Conservation (phyloP, 2,797 vertebrate genomes). For the Eupleurogrammus muticus region DNA sequence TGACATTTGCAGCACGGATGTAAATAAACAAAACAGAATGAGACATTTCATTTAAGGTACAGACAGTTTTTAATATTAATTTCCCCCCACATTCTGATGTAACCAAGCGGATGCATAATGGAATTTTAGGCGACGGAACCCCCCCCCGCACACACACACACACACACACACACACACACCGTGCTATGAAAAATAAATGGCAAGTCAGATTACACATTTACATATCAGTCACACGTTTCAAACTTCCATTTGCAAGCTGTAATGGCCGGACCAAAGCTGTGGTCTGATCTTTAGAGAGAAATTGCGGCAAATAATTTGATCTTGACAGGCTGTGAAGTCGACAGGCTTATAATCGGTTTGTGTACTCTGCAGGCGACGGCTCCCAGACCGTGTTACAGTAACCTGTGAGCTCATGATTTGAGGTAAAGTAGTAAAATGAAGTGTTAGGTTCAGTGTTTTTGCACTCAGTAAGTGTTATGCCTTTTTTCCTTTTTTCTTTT, state of each 20-base stretch:
- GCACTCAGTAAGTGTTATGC: neutral
- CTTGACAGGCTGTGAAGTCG: constrained; percentile 4
- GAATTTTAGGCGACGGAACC: constrained; percentile 6
- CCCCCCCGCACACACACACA: too few species aligned
- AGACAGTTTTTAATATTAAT: constrained; percentile 12
- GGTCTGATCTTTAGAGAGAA: constrained; percentile 20
- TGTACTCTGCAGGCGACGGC: constrained; percentile 11
- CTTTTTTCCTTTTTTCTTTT: neutral
- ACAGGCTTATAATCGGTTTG: constrained; percentile 35
- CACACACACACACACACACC: too few species aligned
- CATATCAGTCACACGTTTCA: constrained; percentile 29
- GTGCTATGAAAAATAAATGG: constrained; percentile 6
- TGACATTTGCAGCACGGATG: constrained; percentile 27
- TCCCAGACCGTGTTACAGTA: neutral
- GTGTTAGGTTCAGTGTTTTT: neutral
- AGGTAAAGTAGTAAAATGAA: neutral
- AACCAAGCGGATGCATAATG: neutral
- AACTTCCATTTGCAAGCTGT: constrained; percentile 20
- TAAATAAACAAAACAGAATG: constrained; percentile 29
- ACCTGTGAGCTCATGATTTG: constrained; percentile 1
- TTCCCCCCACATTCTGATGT: constrained; percentile 2
- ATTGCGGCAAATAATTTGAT: constrained; percentile 34
- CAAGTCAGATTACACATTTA: constrained; percentile 15
- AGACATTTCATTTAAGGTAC: constrained; percentile 17
- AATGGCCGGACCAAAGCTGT: constrained; percentile 6